phyloP scores from a whole-genome alignment of 2,888 invertebrate genomes.

The Phrixothrix hirtus region DNA sequence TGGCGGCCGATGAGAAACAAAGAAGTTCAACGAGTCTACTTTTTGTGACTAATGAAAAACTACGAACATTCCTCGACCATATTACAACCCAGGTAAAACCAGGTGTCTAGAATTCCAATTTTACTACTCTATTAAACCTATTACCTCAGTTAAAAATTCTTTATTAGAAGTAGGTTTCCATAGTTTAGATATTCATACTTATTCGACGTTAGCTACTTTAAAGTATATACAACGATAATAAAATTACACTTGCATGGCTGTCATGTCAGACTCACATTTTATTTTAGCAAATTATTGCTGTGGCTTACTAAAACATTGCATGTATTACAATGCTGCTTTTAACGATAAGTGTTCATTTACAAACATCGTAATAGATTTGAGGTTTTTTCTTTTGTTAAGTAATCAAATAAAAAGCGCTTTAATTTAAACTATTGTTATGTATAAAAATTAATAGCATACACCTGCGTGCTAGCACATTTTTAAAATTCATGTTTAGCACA shows the following conservation, averaged over 20 bases:
- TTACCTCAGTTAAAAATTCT: conserved; percentile 20
- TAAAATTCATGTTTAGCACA: too few species aligned
- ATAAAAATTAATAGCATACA: too few species aligned
- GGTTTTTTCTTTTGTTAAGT: conserved; percentile 13
- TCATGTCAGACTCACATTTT: conserved; percentile 36
- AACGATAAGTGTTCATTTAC: conserved; percentile 30
- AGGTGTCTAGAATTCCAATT: conserved; percentile 42
- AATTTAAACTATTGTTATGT: too few species aligned
- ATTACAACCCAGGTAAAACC: conserved; percentile 37
- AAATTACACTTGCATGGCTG: conserved; percentile 36
- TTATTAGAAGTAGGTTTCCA: conserved; percentile 26
- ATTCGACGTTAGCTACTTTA: conserved; percentile 11
- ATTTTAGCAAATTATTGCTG: conserved; percentile 35
- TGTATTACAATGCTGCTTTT: conserved; percentile 32
- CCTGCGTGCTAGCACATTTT: too few species aligned
- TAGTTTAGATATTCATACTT: conserved; percentile 20
- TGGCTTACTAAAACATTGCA: conserved; percentile 28
- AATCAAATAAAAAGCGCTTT: neutral
- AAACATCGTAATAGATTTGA: conserved; percentile 22
- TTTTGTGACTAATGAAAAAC: conserved; percentile 40
- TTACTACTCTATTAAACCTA: conserved; percentile 37
- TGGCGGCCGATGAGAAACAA: conserved; percentile 43
- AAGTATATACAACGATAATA: conserved; percentile 32
- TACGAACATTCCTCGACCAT: conserved; percentile 33
- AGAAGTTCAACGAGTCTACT: conserved; percentile 38